A percentile compares a stretch with the other conserved stretches of the same genome.
phyloP scores from a whole-genome alignment of 2,888 invertebrate genomes.

The Hirtodrosophila confusa region DNA sequence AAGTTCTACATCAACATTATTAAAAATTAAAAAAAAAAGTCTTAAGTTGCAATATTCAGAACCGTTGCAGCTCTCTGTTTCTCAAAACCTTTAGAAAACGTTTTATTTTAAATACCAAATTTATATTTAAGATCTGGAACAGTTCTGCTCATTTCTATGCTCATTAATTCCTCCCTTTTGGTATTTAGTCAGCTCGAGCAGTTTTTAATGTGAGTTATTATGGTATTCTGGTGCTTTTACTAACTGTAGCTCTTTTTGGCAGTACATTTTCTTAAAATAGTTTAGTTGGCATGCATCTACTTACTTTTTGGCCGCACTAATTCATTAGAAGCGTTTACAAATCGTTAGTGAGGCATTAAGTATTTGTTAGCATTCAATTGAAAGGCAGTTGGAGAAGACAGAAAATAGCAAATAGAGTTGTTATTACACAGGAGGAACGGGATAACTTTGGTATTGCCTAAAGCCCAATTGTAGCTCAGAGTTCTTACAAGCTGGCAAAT shows the following conservation, averaged over 20 bases:
- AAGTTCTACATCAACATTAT: no score
- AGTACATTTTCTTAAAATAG: background rate
- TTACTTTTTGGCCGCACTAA: slow-evolving; percentile 82
- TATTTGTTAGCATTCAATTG: slow-evolving; percentile 30
- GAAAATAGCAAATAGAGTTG: slow-evolving; percentile 22
- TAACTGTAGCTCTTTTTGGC: background rate
- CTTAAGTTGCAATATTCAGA: no score
- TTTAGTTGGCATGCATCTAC: slow-evolving; percentile 59
- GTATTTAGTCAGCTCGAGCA: no score
- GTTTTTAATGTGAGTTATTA: no score
- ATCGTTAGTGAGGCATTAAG: slow-evolving; percentile 47
- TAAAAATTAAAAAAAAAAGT: no score
- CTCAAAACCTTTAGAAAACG: no score
- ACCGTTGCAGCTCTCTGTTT: no score
- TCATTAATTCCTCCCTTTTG: no score
- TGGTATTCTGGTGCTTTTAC: no score
- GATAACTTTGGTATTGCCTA: background rate
- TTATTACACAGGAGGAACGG: slow-evolving; percentile 24
- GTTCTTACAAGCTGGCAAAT: background rate
- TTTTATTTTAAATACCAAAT: no score
- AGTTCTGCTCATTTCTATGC: no score
- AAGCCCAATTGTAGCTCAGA: slow-evolving; percentile 1
- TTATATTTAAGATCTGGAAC: no score
- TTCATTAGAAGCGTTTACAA: slow-evolving; percentile 39
- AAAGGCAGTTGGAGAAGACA: slow-evolving; percentile 27